Conservation (phyloP, 2,888 invertebrate species). For the Drosophila affinis region DNA sequence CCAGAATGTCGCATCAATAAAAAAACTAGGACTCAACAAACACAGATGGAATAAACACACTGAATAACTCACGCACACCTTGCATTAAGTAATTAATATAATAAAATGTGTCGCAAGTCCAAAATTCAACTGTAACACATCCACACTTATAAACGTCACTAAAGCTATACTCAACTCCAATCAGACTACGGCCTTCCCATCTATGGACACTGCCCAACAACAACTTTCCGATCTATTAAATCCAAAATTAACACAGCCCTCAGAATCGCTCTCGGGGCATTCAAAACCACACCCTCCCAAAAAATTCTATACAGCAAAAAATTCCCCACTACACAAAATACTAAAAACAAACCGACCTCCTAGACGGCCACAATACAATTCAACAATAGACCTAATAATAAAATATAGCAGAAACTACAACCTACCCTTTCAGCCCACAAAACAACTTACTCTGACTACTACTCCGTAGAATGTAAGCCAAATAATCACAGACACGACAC, state of each 20-base stretch:
- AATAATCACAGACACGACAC: too few species aligned
- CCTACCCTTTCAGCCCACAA: neutral
- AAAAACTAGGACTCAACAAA: too few species aligned
- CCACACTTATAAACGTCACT: conserved; percentile 4
- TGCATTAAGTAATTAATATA: conserved; percentile 32
- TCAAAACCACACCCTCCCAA: conserved; percentile 27
- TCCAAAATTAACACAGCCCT: too few species aligned
- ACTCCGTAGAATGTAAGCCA: too few species aligned
- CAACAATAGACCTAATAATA: conserved; percentile 10
- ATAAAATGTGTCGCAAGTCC: conserved; percentile 24
- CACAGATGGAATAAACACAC: conserved; percentile 42
- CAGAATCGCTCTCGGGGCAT: conserved; percentile 33
- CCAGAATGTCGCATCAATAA: too few species aligned
- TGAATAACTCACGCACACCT: conserved; percentile 9
- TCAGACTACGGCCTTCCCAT: conserved; percentile 20
- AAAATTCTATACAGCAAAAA: conserved; percentile 21
- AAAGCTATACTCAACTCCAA: conserved; percentile 26
- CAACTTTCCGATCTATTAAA: too few species aligned
- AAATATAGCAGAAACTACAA: conserved; percentile 9
- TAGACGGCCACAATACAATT: conserved; percentile 3
- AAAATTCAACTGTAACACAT: conserved; percentile 28
- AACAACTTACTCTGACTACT: neutral
- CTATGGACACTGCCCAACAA: conserved; percentile 1
- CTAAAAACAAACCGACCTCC: too few species aligned
- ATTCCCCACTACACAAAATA: neutral